Conservation (phyloP, 2,888 invertebrate species). For the Sarcophaga caerulescens region DNA sequence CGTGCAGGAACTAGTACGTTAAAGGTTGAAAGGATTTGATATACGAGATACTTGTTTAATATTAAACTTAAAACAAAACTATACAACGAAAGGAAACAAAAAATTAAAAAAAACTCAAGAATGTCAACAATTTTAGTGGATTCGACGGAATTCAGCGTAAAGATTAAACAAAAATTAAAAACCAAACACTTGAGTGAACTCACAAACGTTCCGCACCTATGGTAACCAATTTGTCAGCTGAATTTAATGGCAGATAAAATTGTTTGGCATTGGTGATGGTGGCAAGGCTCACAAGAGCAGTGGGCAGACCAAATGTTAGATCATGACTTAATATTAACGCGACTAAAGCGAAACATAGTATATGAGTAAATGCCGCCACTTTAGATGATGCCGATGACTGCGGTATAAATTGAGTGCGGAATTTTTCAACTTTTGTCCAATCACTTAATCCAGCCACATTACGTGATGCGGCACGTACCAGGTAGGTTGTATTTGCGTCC, state of each 20-base stretch:
- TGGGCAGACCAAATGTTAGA: slow-evolving; percentile 44
- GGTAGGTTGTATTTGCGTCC: slow-evolving; percentile 82
- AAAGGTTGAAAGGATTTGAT: too few relatives aligned
- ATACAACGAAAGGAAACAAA: slow-evolving; percentile 16
- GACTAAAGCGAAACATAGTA: slow-evolving; percentile 63
- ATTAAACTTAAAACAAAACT: slow-evolving; percentile 45
- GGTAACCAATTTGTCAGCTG: not conserved
- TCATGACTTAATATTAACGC: slow-evolving; percentile 67
- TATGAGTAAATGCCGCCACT: slow-evolving; percentile 51
- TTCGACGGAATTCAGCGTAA: slow-evolving; percentile 16
- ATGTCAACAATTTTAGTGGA: not conserved
- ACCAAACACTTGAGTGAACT: slow-evolving; percentile 45
- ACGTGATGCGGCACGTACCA: slow-evolving; percentile 82
- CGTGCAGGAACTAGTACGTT: too few relatives aligned
- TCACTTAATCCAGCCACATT: slow-evolving; percentile 83
- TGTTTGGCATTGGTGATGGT: not conserved
- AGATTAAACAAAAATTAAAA: slow-evolving; percentile 44
- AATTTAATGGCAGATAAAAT: not conserved
- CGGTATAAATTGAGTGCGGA: slow-evolving; percentile 78
- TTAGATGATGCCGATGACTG: slow-evolving; percentile 72
- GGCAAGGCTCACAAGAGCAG: not conserved
- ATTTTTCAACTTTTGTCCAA: slow-evolving; percentile 78
- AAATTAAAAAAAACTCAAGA: not conserved
- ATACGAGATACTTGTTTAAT: not conserved
- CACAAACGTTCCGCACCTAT: slow-evolving; percentile 36